Evolutionary conservation across 1,140 invertebrate genomes (phyloP).

Genomic region (Aporrectodea caliginosa): DNA sequence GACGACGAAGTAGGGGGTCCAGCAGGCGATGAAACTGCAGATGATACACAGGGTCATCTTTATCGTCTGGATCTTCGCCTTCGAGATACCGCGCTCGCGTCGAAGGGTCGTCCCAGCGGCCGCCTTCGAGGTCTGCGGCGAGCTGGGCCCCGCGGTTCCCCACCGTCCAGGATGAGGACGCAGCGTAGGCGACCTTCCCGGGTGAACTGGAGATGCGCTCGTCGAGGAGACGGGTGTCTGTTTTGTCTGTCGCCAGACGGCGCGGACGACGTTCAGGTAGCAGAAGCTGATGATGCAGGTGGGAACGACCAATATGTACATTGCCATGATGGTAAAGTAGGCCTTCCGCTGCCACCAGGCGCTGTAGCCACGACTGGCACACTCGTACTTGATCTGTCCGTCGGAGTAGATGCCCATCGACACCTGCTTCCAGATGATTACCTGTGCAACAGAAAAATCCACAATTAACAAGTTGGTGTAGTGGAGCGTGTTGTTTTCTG

Average conservation of each 20-base stretch:
- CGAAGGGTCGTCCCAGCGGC: slow-evolving; percentile 38
- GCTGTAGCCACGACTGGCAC: slow-evolving; percentile 54
- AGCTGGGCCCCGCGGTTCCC: not conserved
- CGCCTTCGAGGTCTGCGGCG: slow-evolving; percentile 18
- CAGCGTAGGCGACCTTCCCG: not conserved
- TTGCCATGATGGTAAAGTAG: slow-evolving; percentile 55
- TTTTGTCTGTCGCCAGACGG: slow-evolving; percentile 48
- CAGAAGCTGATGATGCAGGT: slow-evolving; percentile 54
- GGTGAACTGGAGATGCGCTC: slow-evolving; percentile 33
- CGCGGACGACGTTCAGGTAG: slow-evolving; percentile 54
- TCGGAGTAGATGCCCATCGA: slow-evolving; percentile 39
- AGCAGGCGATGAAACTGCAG: slow-evolving; percentile 54
- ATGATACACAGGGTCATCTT: slow-evolving; percentile 58
- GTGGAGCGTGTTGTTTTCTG: too few relatives aligned
- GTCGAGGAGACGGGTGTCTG: slow-evolving; percentile 11
- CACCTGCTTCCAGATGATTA: slow-evolving; percentile 56
- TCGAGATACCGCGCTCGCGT: slow-evolving; percentile 43
- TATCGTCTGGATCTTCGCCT: slow-evolving; percentile 57
- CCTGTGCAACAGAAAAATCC: too few relatives aligned
- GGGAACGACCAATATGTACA: slow-evolving; percentile 55
- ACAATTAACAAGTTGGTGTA: too few relatives aligned
- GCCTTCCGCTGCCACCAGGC: slow-evolving; percentile 55
- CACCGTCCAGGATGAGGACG: too few relatives aligned
- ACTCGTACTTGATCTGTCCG: slow-evolving; percentile 44
- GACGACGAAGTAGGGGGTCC: slow-evolving; percentile 57